phyloP scores from a whole-genome alignment of 2,888 invertebrate genomes.

The Watsonalla binaria region DNA sequence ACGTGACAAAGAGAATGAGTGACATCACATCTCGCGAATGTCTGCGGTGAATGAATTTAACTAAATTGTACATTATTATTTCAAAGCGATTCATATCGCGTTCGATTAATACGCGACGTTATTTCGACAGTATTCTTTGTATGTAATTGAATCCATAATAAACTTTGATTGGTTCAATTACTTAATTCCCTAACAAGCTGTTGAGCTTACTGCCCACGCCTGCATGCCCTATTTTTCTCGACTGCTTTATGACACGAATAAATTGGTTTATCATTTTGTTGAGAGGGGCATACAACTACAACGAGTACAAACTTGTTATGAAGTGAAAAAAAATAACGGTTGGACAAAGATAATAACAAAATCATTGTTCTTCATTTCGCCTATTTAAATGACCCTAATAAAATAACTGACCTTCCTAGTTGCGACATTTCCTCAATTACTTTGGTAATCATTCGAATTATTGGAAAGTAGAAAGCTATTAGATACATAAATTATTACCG shows the following conservation, averaged over 20 bases:
- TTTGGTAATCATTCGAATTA: no score
- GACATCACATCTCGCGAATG: conserved; percentile 61
- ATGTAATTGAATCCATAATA: conserved; percentile 41
- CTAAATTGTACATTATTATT: conserved; percentile 23
- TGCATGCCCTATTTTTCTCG: conserved; percentile 25
- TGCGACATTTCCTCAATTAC: no score
- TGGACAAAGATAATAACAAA: no score
- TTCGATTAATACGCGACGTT: conserved; percentile 21
- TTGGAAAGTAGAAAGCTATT: no score
- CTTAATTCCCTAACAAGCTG: conserved; percentile 45
- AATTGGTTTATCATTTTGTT: conserved; percentile 15
- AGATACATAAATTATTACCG: no score
- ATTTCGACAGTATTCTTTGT: conserved; percentile 32
- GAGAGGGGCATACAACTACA: background rate
- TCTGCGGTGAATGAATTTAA: conserved; percentile 24
- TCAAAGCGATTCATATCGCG: conserved; percentile 9
- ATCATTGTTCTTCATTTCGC: no score
- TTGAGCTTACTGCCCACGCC: conserved; percentile 35
- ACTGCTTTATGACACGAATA: conserved; percentile 16
- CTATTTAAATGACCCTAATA: no score
- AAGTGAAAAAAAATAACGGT: no score
- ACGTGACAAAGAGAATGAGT: conserved; percentile 53
- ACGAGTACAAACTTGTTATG: no score
- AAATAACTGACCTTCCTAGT: no score
- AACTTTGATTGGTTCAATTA: conserved; percentile 55